Evolutionary conservation across 2,797 vertebrate species (phyloP), one percentile per base, ranked within the genome.

Genomic region (Lagothrix lagotricha): DNA sequence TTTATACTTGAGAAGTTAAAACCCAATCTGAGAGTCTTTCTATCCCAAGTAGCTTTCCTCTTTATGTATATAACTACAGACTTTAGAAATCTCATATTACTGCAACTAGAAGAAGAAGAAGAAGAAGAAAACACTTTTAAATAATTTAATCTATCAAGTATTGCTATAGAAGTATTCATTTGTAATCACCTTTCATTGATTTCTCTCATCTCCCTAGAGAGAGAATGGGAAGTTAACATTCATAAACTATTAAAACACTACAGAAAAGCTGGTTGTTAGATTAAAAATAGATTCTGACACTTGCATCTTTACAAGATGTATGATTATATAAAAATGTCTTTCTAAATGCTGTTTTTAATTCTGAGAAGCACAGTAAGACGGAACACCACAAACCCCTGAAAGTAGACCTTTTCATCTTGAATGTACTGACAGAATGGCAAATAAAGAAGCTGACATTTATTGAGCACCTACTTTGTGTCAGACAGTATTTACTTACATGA

Each of bases 171-270:
- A 5, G 4, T 57, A 70, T 91, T 88, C 61, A 92, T 57, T n/a
- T 76, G 11, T 61, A 94, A 83, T 89, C 83, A 92, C 75, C 83
- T 46, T 92, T 81, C 57, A 81, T 76, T 28, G 24, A 54, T 41
- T 85, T 95, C 33, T 94, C 80, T 95, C 80, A 64, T 30, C 48
- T 93, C 77, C 75, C 61, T 93, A 67, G 28, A 88, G 36, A 94
- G 22, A 94, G 70, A 91, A 87, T 46, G 76, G 44, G 83, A 96
- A 92, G 72, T 50, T 81, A 91, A 96, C 80, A 39, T 96, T 14
- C 48, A n/a, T 70, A 57, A 82, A 91, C 61, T 61, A 44, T 76
- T n/a, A 48, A 76, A 87, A 70, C 11, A 26, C 26, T 79, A 76
- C 12, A 91, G 80, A 93, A 94, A 84, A 91, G 79, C 86, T 94